Evolutionary conservation across 37 sponge, comb jelly and placozoan species (phyloP), one percentile per base, ranked within the genome.

Genomic region (Ianthella basta): DNA sequence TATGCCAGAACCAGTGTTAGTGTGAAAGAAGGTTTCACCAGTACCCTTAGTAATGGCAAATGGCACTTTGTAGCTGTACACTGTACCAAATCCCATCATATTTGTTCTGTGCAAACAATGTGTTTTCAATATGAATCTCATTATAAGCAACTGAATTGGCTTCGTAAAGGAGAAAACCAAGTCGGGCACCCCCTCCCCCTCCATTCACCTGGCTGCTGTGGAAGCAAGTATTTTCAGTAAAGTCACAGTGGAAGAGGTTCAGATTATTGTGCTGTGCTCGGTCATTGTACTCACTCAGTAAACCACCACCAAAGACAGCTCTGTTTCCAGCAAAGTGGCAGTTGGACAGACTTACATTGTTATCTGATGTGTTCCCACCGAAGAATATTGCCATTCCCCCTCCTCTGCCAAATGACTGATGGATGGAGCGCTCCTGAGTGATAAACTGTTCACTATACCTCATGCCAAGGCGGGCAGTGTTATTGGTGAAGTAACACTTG

Each of bases 361-460:
- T 37, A 64, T 37, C 35, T 27, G 25, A 33, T 36, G 83, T 8
- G 13, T 82, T 64, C 19, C 83, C 83, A 64, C 39, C 63, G 24
- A 82, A 19, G 67, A 38, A 82, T 0, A 64, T 15, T 4, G 67
- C 25, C 38, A 82, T 27, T 0, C 83, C 83, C 15, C 83, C 83
- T 36, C 83, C 83, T 44, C 83, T 61, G 20, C 83, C 83, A 82
- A 82, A 82, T 38, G 83, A 35, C 19, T 35, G 39, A 1, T 64
- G 83, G 18, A 6, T 35, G 39, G 37, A 27, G 2, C 69, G 5
- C 13, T 39, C 35, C 2, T 29, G 39, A 39, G 16, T 24, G 20
- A 59, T 59, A 23, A 57, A 59, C 35, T 35, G 29, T 30, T 69
- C 35, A 1, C 19, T n/a, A 1, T 69, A 35, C 12, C 34, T 34